Conservation (phyloP, 2,888 invertebrate species). For the Leptinotarsa haldemani region DNA sequence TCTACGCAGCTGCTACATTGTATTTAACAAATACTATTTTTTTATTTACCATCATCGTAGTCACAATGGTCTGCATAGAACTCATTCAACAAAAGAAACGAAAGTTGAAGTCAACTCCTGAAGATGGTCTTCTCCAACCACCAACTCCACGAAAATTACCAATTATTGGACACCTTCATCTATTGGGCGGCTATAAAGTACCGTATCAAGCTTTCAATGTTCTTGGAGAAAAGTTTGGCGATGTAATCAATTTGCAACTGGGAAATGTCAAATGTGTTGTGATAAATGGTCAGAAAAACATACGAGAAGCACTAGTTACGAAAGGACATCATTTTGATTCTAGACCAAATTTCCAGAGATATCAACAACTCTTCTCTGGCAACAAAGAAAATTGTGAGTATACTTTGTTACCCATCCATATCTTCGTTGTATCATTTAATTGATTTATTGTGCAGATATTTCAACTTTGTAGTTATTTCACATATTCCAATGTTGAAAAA, state of each 20-base stretch:
- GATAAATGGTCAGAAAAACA: conserved; percentile 71
- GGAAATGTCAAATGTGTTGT: conserved; percentile 71
- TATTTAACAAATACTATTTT: conserved; percentile 35
- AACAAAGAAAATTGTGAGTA: conserved; percentile 77
- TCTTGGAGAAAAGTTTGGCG: conserved; percentile 68
- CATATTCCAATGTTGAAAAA: too few relatives aligned
- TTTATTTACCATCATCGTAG: conserved; percentile 18
- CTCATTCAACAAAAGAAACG: conserved; percentile 27
- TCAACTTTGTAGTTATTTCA: too few relatives aligned
- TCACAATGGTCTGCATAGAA: conserved; percentile 28
- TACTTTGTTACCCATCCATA: neutral
- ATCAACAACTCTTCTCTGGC: conserved; percentile 73
- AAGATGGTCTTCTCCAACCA: conserved; percentile 57
- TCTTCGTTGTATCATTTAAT: too few relatives aligned
- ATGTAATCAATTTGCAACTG: conserved; percentile 69
- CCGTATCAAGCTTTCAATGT: conserved; percentile 72
- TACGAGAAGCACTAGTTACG: conserved; percentile 70
- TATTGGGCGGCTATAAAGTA: conserved; percentile 70
- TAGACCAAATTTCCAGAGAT: conserved; percentile 74
- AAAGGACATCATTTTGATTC: conserved; percentile 74
- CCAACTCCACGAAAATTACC: conserved; percentile 71
- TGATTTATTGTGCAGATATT: too few relatives aligned
- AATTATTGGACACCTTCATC: conserved; percentile 70
- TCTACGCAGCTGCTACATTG: conserved; percentile 28
- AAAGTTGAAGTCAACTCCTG: conserved; percentile 10